Evolutionary conservation across 2,113 vertebrate species (phyloP).

Genomic region (Sylvilagus bachmani): DNA sequence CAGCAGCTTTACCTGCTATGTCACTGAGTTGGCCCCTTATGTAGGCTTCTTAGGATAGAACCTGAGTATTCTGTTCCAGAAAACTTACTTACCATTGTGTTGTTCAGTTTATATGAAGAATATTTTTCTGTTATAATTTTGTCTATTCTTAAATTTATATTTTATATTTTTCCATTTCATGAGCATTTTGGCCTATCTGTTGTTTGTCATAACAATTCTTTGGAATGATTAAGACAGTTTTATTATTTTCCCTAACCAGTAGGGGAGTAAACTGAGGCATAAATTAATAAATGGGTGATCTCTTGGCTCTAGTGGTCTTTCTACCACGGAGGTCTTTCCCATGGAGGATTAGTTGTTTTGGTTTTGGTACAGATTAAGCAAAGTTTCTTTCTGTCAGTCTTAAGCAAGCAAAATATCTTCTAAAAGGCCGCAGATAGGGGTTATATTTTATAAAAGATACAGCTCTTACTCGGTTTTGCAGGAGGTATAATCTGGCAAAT

Average conservation of each 20-base stretch:
- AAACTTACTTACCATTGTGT: constrained; percentile 31
- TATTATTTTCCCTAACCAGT: not conserved
- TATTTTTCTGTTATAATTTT: constrained; percentile 36
- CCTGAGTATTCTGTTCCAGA: constrained; percentile 26
- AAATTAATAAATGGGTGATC: constrained; percentile 19
- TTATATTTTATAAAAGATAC: not conserved
- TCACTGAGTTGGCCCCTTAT: not conserved
- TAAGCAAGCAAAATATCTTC: constrained; percentile 35
- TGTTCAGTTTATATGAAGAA: constrained; percentile 34
- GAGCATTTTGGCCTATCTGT: not conserved
- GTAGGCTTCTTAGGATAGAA: not conserved
- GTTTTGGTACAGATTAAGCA: not conserved
- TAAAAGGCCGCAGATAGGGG: not conserved
- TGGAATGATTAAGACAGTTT: not conserved
- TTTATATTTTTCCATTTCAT: not conserved
- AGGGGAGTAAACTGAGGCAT: not conserved
- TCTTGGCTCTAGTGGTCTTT: not conserved
- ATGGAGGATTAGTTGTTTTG: constrained; percentile 40
- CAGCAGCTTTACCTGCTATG: too few species aligned
- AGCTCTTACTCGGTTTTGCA: not conserved
- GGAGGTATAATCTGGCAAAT: not conserved
- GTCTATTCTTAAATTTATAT: not conserved
- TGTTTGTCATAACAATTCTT: constrained; percentile 2
- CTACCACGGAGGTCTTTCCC: not conserved
- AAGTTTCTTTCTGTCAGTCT: constrained; percentile 31